Base-by-base conservation (phyloP, 2,888 invertebrate genomes). In the Rhaphigaster nebulosa region DNA sequence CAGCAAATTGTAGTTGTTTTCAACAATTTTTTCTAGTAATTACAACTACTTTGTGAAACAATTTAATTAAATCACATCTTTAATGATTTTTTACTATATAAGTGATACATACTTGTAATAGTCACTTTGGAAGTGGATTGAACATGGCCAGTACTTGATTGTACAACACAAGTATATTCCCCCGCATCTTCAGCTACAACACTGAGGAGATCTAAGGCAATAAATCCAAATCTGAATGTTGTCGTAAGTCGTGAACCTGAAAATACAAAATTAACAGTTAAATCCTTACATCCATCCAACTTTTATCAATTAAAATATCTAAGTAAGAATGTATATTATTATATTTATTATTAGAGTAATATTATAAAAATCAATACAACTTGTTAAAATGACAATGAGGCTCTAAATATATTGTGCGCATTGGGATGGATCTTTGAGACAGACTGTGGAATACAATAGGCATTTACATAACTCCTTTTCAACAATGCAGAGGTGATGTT, bases 191-290 rank as follows among this genome's bases (percentile, higher is more conserved):
- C 96, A 92, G 96, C 94, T 92, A 97, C 96, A 91, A 98, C 95
- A 94, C 97, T 97, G 93, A 98, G 95, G 93, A 99, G 95, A 94
- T 98, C 98, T 93, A 99, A 95, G 92, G 98, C 97, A 93, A 99
- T 98, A 94, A 98, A 99, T 93, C 99, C 99, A 94, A 99, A 99
- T 94, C 99, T 97, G 95, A 99, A 98, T 93, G 98, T 96, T 92
- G 98, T 97, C 93, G 98, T 98, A 94, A 98, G 97, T 93, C 99
- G 96, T 92, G 99, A 98, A 95, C 99, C 99, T 98, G 38, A 50
- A 90, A 70, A 45, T 45, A 26, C 18, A 45, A 45, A 38, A 76
- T 76, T 76, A 76, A 38, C 8, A 76, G 20, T 20, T 76, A 76
- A 76, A 13, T 1, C 70, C 10, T 65, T 65, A 34, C 8, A 34